These are phyloP conservation scores for Drosophila neocordata DNA, from an alignment of 1,140 invertebrate species.

Conservation along the genomic window DNA sequence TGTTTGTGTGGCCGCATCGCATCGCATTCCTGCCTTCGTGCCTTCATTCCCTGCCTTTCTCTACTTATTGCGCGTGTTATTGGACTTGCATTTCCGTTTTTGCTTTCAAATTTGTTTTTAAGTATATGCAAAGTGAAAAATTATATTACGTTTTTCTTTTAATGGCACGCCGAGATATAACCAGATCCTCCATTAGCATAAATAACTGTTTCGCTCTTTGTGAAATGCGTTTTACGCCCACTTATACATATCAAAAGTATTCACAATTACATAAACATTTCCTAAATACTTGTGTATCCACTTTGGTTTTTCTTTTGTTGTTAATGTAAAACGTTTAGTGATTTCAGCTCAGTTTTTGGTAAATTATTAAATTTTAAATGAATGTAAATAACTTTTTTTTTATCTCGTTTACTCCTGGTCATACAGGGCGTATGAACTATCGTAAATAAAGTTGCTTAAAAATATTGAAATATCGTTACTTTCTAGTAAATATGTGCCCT, in stretches of 20 bases:
- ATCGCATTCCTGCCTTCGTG: neutral
- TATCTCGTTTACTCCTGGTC: too few relatives aligned
- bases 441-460: too few relatives aligned
- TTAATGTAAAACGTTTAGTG: neutral
- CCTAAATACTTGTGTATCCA: conserved; percentile 9
- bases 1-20: conserved; percentile 21
- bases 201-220: conserved; percentile 32
- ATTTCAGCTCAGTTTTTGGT: neutral
- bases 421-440: too few relatives aligned
- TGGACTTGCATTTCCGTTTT: conserved; percentile 59
- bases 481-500: too few relatives aligned
- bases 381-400: too few relatives aligned
- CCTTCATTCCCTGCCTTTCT: neutral
- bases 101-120: conserved; percentile 44
- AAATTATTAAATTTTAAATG: neutral
- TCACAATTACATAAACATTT: conserved; percentile 58
- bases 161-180: conserved; percentile 49
- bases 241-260: conserved; percentile 25
- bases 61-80: conserved; percentile 34
- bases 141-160: conserved; percentile 56
- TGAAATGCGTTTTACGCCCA: conserved; percentile 1
- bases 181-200: conserved; percentile 56
- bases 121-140: conserved; percentile 47
- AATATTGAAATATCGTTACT: too few relatives aligned
- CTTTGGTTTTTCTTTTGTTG: neutral